Base-by-base conservation (phyloP, 92 coral and sea anemone genomes). In the Montipora capitata region DNA sequence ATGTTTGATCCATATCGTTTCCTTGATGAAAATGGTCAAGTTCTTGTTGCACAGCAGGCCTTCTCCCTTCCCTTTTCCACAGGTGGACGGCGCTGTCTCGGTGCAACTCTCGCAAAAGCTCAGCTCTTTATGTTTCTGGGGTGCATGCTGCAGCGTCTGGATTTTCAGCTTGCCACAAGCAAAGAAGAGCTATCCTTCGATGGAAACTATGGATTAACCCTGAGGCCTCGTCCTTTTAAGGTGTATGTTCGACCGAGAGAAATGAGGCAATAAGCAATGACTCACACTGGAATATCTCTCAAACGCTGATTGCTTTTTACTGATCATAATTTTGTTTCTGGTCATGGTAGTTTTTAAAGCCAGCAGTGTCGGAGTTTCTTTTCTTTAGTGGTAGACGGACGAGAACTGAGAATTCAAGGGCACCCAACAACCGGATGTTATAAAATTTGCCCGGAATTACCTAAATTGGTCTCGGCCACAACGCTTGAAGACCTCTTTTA, bases 1-100 rank as follows among this genome's bases (percentile, higher is more conserved):
- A 52, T 74, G 74, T 96, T 96, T 74, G 84, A 96, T 79, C 99
- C 99, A 14, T 79, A 90, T 75, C 98, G 99, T 54, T 96, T 96
- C 78, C 87, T 96, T 20, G 96, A 92, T 49, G 85, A 84, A 40
- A 68, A 74, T 27, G 99, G 99, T 3, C 65, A 85, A 62, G 79
- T 90, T 43, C 87, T 89, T 75, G 80, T 78, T 7, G 92, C 92
- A 81, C 89, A 89, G 76, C 92, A 92, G 65, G 90, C 91, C 27
- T 78, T 84, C 13, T 79, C 87, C 10, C 78, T 98, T 18, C 91
- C 99, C 17, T 98, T 98, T 80, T 94, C 95, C 17, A 90, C 90
- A 9, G 99, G 97, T 72, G 76, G 93, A 58, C 87, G 99, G 27
- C 89, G 94, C 41, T 98, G 99, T 61, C 91, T 92, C 59, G 99